Base-by-base conservation (phyloP, 2,797 vertebrate genomes). In the Setipinna tenuifilis region DNA sequence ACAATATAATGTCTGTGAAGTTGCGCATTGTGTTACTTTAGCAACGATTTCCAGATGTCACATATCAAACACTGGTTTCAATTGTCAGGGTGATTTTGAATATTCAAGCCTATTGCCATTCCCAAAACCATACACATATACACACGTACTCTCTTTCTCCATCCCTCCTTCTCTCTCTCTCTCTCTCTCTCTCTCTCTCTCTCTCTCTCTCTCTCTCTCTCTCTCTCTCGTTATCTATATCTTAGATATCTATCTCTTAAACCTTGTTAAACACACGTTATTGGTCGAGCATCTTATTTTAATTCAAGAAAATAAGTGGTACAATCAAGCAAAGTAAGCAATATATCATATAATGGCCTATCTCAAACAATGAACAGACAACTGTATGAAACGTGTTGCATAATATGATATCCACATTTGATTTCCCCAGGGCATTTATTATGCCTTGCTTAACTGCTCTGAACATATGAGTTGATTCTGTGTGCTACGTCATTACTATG, bases 1-100 rank as follows among this genome's bases (percentile, higher is more conserved):
- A 94, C 90, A 83, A 65, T 81, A 84, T 50, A 57, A 6, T 57
- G n/a, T 62, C 81, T 78, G 71, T 78, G 17, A 78, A 78, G 35
- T 65, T 65, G 59, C 31, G 68, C 6, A 17, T 75, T 75, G 6
- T 75, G 35, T 44, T 71, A 35, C 12, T 71, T 71, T 71, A 14
- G 31, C 9, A 12, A 31, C 25, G 31, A 0, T 71, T 71, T 35
- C 3, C 7, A 78, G 61, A 10, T 54, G 50, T 54, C 50, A 54
- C 0, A 11, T 10, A 25, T 25, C 9, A 23, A n/a, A 62, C 57
- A 17, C 57, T 59, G 57, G 57, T 59, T 2, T 19, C 57, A 19
- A 59, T 6, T 59, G 19, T 59, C 17, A 59, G 57, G 3, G 3
- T 0, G 35, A 59, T 57, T 57, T 62, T 41, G 35, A 41, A 41